Evolutionary conservation across 2,113 vertebrate species (phyloP), one percentile per base, ranked within the genome.

Genomic region (Nematolebias whitei): DNA sequence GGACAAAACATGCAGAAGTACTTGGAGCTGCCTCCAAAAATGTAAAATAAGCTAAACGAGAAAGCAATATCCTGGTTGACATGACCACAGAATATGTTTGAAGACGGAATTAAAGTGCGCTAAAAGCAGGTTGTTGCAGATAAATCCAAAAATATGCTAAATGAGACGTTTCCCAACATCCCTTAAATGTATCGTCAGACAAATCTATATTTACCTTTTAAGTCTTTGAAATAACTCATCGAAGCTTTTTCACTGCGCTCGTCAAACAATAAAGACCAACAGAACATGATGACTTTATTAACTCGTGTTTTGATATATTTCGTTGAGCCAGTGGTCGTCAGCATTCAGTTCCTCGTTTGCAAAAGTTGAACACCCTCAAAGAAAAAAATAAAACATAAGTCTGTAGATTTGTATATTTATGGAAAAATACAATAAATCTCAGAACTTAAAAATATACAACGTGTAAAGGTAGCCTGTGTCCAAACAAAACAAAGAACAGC

Each of bases 301-400:
- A 38, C 18, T 23, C 29, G 50, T 51, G 9, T 63, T 77, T 76
- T 76, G 80, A 83, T 85, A 74, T 69, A 68, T 78, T 87, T 91
- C 91, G 91, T 88, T 91, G 76, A 89, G 53, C 88, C 63, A 81
- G 54, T 76, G 74, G 66, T 88, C 85, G 84, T 83, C 78, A 74
- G 78, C 71, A 87, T 85, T 74, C 41, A 80, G 53, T 20, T 56
- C 74, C 10, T 77, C 60, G 45, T 80, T 54, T 86, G 73, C 75
- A 87, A 91, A 91, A 90, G 20, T 1, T 63, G 43, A 77, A 51
- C 5, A 47, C 75, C 19, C 73, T 73, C 44, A 61, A 50, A 20
- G 81, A 63, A 78, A 81, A 83, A 40, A 80, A 80, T 72, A 76
- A 58, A 79, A 86, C 59, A 90, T 63, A 60, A 63, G 63, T 53